Evolutionary conservation across 1,140 invertebrate genomes (phyloP), one percentile per base, ranked within the genome.

Genomic region (Yoshiicerus persimilis): DNA sequence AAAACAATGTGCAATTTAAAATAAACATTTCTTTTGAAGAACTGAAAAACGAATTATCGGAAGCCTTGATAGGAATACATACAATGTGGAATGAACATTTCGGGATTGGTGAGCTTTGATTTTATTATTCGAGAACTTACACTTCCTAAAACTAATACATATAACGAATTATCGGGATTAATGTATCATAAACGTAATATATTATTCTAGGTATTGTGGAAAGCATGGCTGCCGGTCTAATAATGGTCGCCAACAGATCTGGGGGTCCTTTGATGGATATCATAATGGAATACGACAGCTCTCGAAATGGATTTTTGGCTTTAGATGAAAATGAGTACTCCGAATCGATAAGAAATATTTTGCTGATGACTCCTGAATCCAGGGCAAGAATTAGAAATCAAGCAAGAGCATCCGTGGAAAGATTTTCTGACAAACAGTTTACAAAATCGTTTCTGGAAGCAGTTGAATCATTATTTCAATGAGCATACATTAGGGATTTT

Each of bases 1-100:
- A 97, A 89, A 94, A 97, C 88, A 96, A 96, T 91, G 96, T 99
- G 2, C 95, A 97, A 91, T 99, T 99, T 92, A 96, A 96, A 92
- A 93, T 95, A 5, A 90, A 99, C 93, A 93, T 98, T 32, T 92
- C 96, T 0, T 99, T 97, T 92, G 92, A 95, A 0, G 96, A 98
- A 87, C 93, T 99, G 25, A 93, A 97, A 84, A 93, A 95, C 70
- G 94, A 96, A 89, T 94, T 98, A 91, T 93, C 95, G 92, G 93
- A 94, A 89, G 94, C 95, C 64, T 94, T 94, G 5, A 95, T 99
- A 88, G 98, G 97, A 0, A 92, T 99, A 47, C 99, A 99, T 92
- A 97, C 98, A 13, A 99, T 99, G 99, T 97, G 96, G 95, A 98
- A 99, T 93, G 99, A 99, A 93, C 99, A 99, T 93, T 99, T 99